Base-by-base conservation (phyloP, 1,140 invertebrate species). In the Meloidogyne hapla region DNA sequence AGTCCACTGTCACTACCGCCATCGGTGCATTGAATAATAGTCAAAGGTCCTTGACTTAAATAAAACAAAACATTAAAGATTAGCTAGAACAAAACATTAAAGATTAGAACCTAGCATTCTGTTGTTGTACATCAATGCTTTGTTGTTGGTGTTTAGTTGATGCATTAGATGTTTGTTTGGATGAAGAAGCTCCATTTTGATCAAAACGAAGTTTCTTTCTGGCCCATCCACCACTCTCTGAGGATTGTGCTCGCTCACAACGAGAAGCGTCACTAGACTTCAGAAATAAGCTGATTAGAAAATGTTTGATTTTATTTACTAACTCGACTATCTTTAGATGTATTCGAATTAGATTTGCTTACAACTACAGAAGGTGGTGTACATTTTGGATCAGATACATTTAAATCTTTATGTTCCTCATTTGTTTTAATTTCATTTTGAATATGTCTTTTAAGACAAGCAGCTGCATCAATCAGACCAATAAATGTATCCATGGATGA, bases 361-460 rank as follows among this genome's bases (percentile, higher is more conserved):
- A 77, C 66, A 23, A n/a, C 6, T 21, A 23, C 56, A 28, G 62
- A 56, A 26, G 73, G 13, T 23, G 48, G 15, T 42, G 73, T 48
- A n/a, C 48, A 23, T 9, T 66, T 48, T 0, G 56, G 3, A 25
- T 74, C 38, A 10, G 13, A 10, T 25, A 28, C 28, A 18, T 73
- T 23, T 26, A n/a, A n/a, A 56, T 74, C 9, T 8, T 66, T 66
- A 9, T 33, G 8, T 13, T 65, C 23, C 10, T 33, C 69, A 13
- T 18, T 3, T 28, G 25, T 25, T n/a, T 75, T 73, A 21, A 64
- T 38, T 56, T 83, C 82, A 69, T 83, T 83, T 69, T 85, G 81
- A 28, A 83, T 83, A 67, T 83, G 82, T 40, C 83, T 61, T 73
- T 83, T 83, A 8, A 83, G 74, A 61, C 81, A 83, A 61, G 75